phyloP scores from a whole-genome alignment of 2,113 vertebrate genomes.

The Nymphicus hollandicus region DNA sequence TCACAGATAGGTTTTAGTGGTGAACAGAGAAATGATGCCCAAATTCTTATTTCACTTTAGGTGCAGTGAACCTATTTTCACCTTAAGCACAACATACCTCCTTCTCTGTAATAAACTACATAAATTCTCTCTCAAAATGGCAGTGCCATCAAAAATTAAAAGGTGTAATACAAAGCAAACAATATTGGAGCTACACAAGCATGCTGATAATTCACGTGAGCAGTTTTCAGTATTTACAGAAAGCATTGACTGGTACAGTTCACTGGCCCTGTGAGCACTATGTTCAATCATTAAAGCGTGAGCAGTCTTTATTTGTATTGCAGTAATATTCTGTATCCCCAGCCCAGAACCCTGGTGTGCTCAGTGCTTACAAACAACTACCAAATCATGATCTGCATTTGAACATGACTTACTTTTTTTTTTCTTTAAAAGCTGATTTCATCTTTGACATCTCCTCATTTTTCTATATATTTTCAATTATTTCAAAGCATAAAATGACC shows the following conservation, averaged over 20 bases:
- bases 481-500: not conserved
- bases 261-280: not conserved
- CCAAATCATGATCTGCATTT: not conserved
- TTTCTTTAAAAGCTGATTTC: not conserved
- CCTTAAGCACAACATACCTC: not conserved
- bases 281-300: constrained; percentile 5
- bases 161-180: not conserved
- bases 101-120: not conserved
- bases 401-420: not conserved
- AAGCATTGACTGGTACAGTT: constrained; percentile 21
- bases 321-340: not conserved
- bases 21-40: not conserved
- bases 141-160: constrained; percentile 39
- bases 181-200: not conserved
- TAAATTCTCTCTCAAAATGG: not conserved
- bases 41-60: not conserved
- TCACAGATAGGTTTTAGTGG: not conserved
- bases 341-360: not conserved
- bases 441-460: not conserved
- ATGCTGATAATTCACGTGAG: constrained; percentile 6
- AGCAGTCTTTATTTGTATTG: constrained; percentile 9
- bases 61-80: not conserved
- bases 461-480: not conserved
- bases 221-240: constrained; percentile 19
- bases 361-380: not conserved